These are phyloP conservation scores for Nyctereutes procyonoides DNA, from an alignment of 2,113 vertebrate species.

Conservation along the genomic window DNA sequence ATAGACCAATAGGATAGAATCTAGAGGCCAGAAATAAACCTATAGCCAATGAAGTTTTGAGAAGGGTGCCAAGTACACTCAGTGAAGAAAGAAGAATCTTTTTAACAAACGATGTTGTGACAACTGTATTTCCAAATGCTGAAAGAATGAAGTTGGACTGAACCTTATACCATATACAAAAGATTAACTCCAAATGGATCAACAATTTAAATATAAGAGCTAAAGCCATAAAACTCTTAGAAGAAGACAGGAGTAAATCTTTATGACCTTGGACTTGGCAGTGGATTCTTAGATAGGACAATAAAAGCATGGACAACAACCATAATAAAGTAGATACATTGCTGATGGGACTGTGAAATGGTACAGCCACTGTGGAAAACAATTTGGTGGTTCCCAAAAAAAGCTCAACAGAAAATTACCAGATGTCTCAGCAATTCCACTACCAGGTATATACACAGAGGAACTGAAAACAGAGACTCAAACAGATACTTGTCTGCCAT, in stretches of 20 bases:
- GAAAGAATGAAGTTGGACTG: neutral
- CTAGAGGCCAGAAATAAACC: neutral
- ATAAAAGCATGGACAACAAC: neutral
- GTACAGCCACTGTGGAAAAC: neutral
- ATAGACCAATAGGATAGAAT: neutral
- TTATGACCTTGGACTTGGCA: neutral
- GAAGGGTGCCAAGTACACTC: neutral
- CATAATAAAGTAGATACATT: neutral
- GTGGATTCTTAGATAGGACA: neutral
- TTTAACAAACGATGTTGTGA: neutral
- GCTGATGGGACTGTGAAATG: neutral
- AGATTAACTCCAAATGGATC: neutral
- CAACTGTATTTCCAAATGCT: neutral
- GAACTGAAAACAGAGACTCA: neutral
- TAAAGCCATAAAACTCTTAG: neutral
- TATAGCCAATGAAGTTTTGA: neutral
- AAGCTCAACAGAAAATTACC: neutral
- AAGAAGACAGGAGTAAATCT: neutral
- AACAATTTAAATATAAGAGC: neutral
- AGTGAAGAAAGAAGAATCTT: neutral
- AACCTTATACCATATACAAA: neutral
- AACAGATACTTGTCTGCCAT: neutral
- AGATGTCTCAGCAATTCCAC: neutral
- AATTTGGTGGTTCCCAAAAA: neutral
- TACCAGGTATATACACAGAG: neutral